Conservation (phyloP, 1,140 invertebrate genomes). For the Zelostemma sp. region DNA sequence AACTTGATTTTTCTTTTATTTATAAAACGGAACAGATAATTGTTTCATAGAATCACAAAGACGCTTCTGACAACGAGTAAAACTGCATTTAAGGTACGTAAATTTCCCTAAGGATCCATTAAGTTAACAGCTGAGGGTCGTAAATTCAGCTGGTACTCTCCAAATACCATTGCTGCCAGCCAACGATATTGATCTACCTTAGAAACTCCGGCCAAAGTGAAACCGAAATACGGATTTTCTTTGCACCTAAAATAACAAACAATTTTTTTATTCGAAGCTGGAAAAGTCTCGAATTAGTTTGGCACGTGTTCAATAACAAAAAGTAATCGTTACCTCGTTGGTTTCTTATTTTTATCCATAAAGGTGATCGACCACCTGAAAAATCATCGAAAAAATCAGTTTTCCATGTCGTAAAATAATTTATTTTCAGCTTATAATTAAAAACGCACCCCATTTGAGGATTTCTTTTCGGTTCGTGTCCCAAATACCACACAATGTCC, state of each 20-base stretch:
- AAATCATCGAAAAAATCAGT: slow-evolving; percentile 21
- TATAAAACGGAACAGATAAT: too few species aligned
- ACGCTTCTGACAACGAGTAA: slow-evolving; percentile 3
- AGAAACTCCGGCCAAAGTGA: slow-evolving; percentile 79
- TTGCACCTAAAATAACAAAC: slow-evolving; percentile 73
- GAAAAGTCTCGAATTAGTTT: too few species aligned
- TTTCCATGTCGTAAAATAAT: neutral
- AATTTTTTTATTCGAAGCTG: too few species aligned
- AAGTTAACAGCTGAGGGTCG: slow-evolving; percentile 61
- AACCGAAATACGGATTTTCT: slow-evolving; percentile 83
- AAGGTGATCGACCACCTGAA: slow-evolving; percentile 84
- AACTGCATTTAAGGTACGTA: neutral
- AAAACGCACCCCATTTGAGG: slow-evolving; percentile 76
- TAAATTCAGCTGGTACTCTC: slow-evolving; percentile 73
- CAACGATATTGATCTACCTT: slow-evolving; percentile 80
- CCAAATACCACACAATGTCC: slow-evolving; percentile 85
- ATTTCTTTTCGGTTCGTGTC: slow-evolving; percentile 83
- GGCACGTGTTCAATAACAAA: neutral
- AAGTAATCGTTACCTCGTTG: slow-evolving; percentile 71
- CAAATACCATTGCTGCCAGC: slow-evolving; percentile 81
- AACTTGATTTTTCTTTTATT: too few species aligned
- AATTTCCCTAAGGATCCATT: slow-evolving; percentile 54
- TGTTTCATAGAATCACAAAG: neutral
- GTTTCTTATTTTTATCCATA: slow-evolving; percentile 77
- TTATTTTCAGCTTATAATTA: neutral